phyloP scores from a whole-genome alignment of 2,113 vertebrate genomes.

The Pipa parva region DNA sequence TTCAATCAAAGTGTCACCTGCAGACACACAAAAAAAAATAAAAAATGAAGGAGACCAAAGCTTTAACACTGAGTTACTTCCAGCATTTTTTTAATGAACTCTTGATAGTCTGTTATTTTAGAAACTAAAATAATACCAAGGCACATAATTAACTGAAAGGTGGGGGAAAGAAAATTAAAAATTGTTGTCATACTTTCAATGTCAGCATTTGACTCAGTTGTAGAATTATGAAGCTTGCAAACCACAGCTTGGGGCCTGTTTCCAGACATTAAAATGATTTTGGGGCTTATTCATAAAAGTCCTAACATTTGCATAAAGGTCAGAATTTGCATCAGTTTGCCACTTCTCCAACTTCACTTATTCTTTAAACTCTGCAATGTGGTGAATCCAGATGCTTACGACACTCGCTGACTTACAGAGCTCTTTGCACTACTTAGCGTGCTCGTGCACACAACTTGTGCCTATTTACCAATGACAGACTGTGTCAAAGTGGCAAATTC shows the following conservation, averaged over 20 bases:
- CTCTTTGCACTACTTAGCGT: too few species aligned
- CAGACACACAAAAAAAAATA: constrained; percentile 76
- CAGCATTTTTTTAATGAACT: constrained; percentile 46
- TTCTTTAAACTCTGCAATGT: too few species aligned
- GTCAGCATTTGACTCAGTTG: constrained; percentile 61
- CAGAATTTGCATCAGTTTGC: too few species aligned
- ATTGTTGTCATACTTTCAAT: constrained; percentile 79
- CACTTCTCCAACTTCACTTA: too few species aligned
- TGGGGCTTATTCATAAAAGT: too few species aligned
- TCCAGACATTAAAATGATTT: too few species aligned
- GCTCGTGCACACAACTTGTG: too few species aligned
- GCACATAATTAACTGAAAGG: constrained; percentile 51
- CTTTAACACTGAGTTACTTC: constrained; percentile 61
- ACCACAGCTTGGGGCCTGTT: constrained; percentile 67
- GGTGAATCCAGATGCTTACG: too few species aligned
- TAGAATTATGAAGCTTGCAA: constrained; percentile 54
- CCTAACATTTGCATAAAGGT: too few species aligned
- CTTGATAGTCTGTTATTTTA: constrained; percentile 33
- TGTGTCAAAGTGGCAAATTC: too few species aligned
- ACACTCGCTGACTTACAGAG: too few species aligned
- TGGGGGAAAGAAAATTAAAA: constrained; percentile 61
- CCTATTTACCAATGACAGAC: too few species aligned
- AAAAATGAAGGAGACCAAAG: constrained; percentile 52
- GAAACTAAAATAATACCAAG: constrained; percentile 58
- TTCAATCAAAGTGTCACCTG: constrained; percentile 83